Conservation (phyloP, 2,797 vertebrate genomes). For the Amphiprion clarkii region DNA sequence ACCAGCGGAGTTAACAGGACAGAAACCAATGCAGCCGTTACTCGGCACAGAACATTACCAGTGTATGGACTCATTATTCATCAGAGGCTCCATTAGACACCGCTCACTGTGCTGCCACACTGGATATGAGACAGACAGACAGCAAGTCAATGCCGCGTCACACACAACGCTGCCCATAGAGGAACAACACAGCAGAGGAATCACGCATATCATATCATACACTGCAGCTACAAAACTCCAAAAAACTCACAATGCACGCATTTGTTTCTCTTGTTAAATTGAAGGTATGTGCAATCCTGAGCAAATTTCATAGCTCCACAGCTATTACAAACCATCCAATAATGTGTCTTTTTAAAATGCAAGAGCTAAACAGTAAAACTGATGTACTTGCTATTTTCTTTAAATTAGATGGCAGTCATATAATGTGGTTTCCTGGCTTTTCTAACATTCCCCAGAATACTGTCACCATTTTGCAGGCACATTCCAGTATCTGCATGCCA, state of each 20-base stretch:
- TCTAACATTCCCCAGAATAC: constrained; percentile 52
- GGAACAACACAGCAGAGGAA: constrained; percentile 44
- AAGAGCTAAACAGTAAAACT: constrained; percentile 29
- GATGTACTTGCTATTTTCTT: constrained; percentile 50
- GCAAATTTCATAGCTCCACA: constrained; percentile 7
- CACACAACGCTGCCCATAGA: constrained; percentile 64
- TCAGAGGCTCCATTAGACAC: constrained; percentile 86
- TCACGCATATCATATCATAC: constrained; percentile 10
- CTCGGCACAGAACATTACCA: constrained; percentile 87
- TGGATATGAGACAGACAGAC: constrained; percentile 71
- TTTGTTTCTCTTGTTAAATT: constrained; percentile 34
- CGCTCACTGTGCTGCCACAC: constrained; percentile 73
- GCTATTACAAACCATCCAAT: constrained; percentile 15
- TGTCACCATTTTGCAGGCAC: constrained; percentile 66
- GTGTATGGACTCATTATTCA: constrained; percentile 87
- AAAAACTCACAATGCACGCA: constrained; percentile 7
- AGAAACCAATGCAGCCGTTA: constrained; percentile 86
- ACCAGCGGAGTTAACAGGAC: constrained; percentile 84
- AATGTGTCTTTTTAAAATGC: constrained; percentile 13
- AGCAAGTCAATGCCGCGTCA: constrained; percentile 69
- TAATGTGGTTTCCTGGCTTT: constrained; percentile 62
- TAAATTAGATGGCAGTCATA: constrained; percentile 66
- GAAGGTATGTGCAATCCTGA: constrained; percentile 12
- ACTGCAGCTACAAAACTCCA: constrained; percentile 9
- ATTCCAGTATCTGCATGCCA: constrained; percentile 54